phyloP scores from a whole-genome alignment of 2,888 invertebrate species.

The Boloria selene region DNA sequence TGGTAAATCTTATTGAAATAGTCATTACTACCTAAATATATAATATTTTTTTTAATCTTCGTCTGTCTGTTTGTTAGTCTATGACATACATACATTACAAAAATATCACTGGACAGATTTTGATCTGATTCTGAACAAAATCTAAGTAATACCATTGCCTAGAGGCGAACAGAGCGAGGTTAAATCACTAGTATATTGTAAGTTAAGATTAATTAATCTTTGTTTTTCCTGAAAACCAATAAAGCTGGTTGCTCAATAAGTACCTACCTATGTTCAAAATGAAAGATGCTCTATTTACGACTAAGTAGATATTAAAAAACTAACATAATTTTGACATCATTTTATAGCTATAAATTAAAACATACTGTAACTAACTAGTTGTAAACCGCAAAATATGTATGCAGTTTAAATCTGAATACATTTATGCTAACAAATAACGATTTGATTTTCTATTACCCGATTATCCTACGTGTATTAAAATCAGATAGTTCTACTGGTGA shows the following conservation, averaged over 20 bases:
- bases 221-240: no score
- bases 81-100: no score
- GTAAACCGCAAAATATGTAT: slow-evolving; percentile 60
- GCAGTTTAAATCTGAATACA: slow-evolving; percentile 61
- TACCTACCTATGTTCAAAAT: neutral
- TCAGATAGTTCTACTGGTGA: slow-evolving; percentile 40
- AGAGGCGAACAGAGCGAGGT: no score
- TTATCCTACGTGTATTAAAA: slow-evolving; percentile 55
- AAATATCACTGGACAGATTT: no score
- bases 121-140: no score
- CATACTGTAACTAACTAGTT: slow-evolving; percentile 50
- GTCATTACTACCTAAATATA: no score
- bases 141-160: no score
- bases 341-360: slow-evolving; percentile 43
- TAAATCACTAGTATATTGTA: no score
- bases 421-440: slow-evolving; percentile 61
- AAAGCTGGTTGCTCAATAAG: neutral
- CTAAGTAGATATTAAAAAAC: slow-evolving; percentile 22
- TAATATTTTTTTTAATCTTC: no score
- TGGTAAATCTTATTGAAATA: no score
- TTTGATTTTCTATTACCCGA: slow-evolving; percentile 72
- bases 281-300: neutral
- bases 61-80: no score
- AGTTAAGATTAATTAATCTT: no score
- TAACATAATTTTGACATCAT: slow-evolving; percentile 13